Percentiles rank a stretch among this genome's conserved stretches.
phyloP scores from a whole-genome alignment of 2,797 vertebrate genomes.

The Micromesistius poutassou region DNA sequence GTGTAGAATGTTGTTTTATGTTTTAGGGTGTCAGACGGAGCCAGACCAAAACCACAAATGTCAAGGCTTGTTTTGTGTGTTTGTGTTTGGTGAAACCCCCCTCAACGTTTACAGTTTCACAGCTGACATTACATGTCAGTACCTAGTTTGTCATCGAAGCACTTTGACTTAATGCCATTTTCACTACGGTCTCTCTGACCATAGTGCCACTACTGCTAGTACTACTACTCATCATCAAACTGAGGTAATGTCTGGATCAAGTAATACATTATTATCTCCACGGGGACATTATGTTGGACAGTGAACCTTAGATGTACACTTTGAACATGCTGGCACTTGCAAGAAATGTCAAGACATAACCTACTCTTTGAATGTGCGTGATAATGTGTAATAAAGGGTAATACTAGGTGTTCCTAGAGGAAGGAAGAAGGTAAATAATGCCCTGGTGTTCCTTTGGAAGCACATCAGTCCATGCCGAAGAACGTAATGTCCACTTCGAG shows the following conservation, averaged over 20 bases:
- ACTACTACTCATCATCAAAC: background rate
- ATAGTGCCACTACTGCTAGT: background rate
- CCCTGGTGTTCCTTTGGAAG: background rate
- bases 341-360: background rate
- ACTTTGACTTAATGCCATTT: background rate
- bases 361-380: background rate
- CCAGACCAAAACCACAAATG: background rate
- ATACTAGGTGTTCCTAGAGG: background rate
- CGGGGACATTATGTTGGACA: background rate
- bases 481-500: background rate
- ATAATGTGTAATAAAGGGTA: background rate
- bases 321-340: background rate
- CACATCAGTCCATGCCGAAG: background rate
- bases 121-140: background rate
- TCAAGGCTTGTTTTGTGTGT: background rate
- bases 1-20: background rate
- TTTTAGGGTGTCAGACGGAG: background rate
- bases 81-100: background rate
- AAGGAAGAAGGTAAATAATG: background rate
- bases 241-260: background rate
- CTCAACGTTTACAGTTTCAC: background rate
- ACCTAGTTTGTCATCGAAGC: background rate
- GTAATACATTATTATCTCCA: background rate
- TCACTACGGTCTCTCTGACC: background rate
- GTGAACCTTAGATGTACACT: background rate